Conservation (phyloP, 2,888 invertebrate genomes). For the Folsomia manolachei region DNA sequence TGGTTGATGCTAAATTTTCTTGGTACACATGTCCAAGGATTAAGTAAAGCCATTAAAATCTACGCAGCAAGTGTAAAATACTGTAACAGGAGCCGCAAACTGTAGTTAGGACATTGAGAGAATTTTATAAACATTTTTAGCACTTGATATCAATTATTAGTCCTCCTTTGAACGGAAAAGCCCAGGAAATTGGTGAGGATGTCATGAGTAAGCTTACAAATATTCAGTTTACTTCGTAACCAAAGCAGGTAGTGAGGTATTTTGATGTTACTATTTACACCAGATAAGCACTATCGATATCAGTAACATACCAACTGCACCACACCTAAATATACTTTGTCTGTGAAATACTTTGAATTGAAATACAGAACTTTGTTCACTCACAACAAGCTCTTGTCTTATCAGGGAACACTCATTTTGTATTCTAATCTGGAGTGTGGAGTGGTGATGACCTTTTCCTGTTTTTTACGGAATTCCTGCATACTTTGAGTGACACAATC, state of each 20-base stretch:
- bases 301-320: neutral
- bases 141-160: no score
- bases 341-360: neutral
- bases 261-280: no score
- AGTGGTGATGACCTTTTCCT: neutral
- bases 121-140: no score
- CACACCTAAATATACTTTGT: neutral
- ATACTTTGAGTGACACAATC: no score
- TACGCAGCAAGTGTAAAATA: neutral
- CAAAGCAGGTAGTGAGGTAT: no score
- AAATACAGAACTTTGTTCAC: no score
- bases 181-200: no score
- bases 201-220: neutral
- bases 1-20: neutral
- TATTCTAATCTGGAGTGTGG: neutral
- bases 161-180: no score
- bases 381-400: neutral
- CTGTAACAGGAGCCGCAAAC: no score
- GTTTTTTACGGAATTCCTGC: slow-evolving; percentile 4
- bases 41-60: neutral
- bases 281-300: slow-evolving; percentile 15
- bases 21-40: neutral
- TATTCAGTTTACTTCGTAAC: no score
- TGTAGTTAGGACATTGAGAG: no score
- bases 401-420: neutral